These are phyloP conservation scores for Synanthedon tipuliformis DNA, from an alignment of 2,888 invertebrate species.

Conservation along the genomic window DNA sequence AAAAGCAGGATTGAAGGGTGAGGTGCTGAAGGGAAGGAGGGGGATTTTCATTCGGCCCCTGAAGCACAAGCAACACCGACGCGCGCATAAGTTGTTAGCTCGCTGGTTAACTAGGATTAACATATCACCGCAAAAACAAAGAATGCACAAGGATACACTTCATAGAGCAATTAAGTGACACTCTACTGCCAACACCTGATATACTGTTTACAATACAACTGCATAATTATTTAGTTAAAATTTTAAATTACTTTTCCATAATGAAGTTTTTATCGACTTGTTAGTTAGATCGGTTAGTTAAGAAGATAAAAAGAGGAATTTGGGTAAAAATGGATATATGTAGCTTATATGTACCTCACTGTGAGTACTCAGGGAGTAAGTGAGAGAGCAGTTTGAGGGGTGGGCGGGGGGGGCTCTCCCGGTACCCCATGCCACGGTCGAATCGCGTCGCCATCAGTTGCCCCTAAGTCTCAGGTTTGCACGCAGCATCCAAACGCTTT, in stretches of 20 bases:
- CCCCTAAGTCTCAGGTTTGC: constrained; percentile 65
- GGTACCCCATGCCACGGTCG: constrained; percentile 42
- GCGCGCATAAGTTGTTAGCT: constrained; percentile 26
- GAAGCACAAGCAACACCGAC: constrained; percentile 22
- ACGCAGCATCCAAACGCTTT: constrained; percentile 54
- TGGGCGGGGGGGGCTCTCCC: constrained; percentile 27
- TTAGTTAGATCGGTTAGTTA: neutral
- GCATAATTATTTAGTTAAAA: too few relatives aligned
- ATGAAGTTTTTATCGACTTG: too few relatives aligned
- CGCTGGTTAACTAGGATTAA: neutral
- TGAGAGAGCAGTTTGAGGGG: constrained; percentile 24
- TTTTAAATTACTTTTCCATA: too few relatives aligned
- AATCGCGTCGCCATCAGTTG: constrained; percentile 50
- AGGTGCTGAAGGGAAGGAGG: constrained; percentile 7
- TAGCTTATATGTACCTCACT: neutral
- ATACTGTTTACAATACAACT: too few relatives aligned
- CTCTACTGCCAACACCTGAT: too few relatives aligned
- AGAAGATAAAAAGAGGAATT: neutral
- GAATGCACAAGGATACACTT: neutral
- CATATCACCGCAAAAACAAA: neutral
- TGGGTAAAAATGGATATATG: neutral
- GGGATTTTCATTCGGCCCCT: constrained; percentile 14
- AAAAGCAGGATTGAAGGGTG: constrained; percentile 15
- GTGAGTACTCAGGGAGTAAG: constrained; percentile 12
- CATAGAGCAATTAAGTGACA: neutral